phyloP scores from a whole-genome alignment of 2,113 vertebrate species.

The Oreochromis niloticus region DNA sequence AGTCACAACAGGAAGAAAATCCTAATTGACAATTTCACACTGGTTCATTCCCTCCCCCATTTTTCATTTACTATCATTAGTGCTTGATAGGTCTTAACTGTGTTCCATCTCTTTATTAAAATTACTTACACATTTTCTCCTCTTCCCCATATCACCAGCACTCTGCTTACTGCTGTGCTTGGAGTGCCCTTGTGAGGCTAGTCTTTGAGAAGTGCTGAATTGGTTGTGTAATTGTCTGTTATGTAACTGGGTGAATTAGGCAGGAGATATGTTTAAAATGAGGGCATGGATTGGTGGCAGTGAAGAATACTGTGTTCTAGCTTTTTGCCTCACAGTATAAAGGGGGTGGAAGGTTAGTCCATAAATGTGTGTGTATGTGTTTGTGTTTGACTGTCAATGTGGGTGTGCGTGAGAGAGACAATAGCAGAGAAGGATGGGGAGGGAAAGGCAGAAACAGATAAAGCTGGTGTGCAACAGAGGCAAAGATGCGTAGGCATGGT shows the following conservation, averaged over 20 bases:
- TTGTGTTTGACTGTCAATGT: background rate
- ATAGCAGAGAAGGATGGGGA: constrained; percentile 9
- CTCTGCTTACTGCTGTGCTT: constrained; percentile 15
- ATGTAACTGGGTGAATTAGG: constrained; percentile 61
- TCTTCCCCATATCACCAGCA: background rate
- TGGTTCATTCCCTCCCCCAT: constrained; percentile 27
- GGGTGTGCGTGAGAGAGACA: background rate
- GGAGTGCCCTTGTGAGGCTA: constrained; percentile 46
- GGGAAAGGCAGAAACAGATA: constrained; percentile 27
- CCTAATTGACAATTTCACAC: constrained; percentile 62
- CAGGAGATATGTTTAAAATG: constrained; percentile 58
- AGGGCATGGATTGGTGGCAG: constrained; percentile 50
- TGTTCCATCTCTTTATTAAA: constrained; percentile 46
- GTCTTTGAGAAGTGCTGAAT: constrained; percentile 53
- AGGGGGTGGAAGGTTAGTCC: constrained; percentile 9
- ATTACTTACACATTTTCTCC: constrained; percentile 33
- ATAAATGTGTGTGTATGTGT: background rate
- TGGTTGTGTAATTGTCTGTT: constrained; percentile 70
- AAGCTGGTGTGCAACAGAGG: constrained; percentile 19
- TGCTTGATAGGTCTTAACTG: constrained; percentile 43
- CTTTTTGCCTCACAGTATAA: constrained; percentile 15
- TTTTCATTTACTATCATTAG: constrained; percentile 55
- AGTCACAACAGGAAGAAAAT: constrained; percentile 51
- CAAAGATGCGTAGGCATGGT: constrained; percentile 38
- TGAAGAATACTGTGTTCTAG: constrained; percentile 33